Base-by-base conservation (phyloP, 2,797 vertebrate genomes). In the Danio choprae region DNA sequence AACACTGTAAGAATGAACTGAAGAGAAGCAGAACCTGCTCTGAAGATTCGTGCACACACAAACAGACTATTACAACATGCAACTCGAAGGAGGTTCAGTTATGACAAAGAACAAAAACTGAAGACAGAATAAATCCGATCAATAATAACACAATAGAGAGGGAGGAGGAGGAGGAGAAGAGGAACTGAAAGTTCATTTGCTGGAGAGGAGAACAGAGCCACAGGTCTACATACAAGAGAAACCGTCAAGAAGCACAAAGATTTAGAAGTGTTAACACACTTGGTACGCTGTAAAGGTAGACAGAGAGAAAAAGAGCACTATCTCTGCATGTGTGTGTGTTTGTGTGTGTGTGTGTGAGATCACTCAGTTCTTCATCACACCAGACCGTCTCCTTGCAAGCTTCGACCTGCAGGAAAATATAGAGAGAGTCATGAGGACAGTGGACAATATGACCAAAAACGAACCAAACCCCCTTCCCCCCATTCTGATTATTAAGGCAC, bases 11-110 rank as follows among this genome's bases (percentile, higher is more conserved):
- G 89, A 91, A 94, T 89, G 72, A 89, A 87, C 88, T 90, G 93
- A 91, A 91, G 92, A 81, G 82, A 74, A 86, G 88, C 88, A 89
- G 84, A 88, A 90, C 93, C 84, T 82, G 89, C 89, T 90, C 88
- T 89, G 92, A 89, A 92, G 89, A 92, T 92, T 91, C 94, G 93
- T 95, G 94, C 94, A 94, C 93, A 92, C 92, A 94, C 91, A 92
- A 88, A 91, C 88, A 89, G 93, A 94, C 94, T 93, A 95, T 94
- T 94, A 96, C 95, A 91, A 96, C 98, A 98, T 98, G 97, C 97
- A 96, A 95, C 93, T 92, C 95, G 92, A 91, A 91, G 90, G 90
- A 89, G 89, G 87, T 90, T 89, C 91, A 81, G 88, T 92, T 91
- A 95, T 93, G 94, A 92, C 91, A 87, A 91, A 89, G 89, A 94